Base-by-base conservation (phyloP, 2,888 invertebrate species). In the Cheilosia pagana region DNA sequence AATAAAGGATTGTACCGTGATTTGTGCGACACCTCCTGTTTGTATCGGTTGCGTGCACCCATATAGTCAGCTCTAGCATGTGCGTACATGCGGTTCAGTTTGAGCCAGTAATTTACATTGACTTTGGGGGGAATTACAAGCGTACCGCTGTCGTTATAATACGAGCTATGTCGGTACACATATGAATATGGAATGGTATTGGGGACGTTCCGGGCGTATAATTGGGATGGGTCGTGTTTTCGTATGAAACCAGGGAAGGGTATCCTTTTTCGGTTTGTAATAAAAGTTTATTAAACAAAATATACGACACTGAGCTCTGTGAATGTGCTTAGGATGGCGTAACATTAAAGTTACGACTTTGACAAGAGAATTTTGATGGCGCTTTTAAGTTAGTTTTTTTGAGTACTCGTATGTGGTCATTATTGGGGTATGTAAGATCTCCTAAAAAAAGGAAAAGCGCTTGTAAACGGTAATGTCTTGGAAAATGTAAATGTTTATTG, bases 1-100 rank as follows among this genome's bases (percentile, higher is more conserved):
- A 72, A 62, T 71, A 76, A 77, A 68, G 72, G 63, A 78, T 78
- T 83, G 60, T 57, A 45, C 62, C 68, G 48, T 78, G 82, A 78
- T 78, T 78, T 78, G 43, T 67, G 41, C 39, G 62, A n/a, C 39
- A 39, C 60, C 57, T 23, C 65, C 21, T n/a, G 19, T 67, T 48
- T 39, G 71, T 71, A 67, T 62, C 71, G 53, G 48, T 67, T 65
- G 21, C 41, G 25, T 48, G 59, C 45, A 43, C 14, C 28, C 39
- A 48, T 60, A 28, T 14, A n/a, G 41, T 31, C 21, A 45, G 19
- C 45, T 16, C 19, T 45, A 10, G 3, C 28, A 39, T 35, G 12
- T 52, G n/a, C 50, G 12, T 55, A 62, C 74, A 60, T 41, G 41
- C 16, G 19, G 45, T 45, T 41, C 25, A 60, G 71, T 50, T 8